phyloP scores from a whole-genome alignment of 2,113 vertebrate genomes.

The Sula dactylatra region DNA sequence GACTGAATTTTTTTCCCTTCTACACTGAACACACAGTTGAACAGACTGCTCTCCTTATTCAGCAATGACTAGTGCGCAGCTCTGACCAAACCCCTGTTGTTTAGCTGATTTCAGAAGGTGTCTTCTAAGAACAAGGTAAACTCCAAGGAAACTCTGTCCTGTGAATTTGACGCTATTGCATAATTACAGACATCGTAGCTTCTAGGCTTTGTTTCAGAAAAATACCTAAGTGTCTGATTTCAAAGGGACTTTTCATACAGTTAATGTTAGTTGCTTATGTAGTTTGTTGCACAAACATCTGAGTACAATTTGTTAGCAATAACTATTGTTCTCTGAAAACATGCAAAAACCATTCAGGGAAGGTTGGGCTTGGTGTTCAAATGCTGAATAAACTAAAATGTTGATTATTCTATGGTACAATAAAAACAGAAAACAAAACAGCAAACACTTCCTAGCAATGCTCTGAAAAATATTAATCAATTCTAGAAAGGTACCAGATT shows the following conservation, averaged over 20 bases:
- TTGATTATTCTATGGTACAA: not conserved
- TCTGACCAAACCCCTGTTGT: not conserved
- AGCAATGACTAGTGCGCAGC: not conserved
- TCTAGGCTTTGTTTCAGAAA: conserved; percentile 1
- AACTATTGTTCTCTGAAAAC: not conserved
- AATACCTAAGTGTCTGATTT: not conserved
- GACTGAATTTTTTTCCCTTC: not conserved
- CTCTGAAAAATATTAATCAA: not conserved
- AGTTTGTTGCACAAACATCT: not conserved
- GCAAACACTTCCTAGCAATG: not conserved
- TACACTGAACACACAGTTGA: not conserved
- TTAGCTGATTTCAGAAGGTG: not conserved
- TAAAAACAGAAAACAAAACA: not conserved
- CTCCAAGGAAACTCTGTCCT: not conserved
- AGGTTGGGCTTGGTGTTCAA: not conserved
- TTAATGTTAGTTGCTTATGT: not conserved
- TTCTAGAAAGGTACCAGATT: not conserved
- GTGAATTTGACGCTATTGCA: not conserved
- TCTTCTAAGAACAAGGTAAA: not conserved
- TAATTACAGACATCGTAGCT: not conserved
- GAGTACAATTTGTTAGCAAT: not conserved
- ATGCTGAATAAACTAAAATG: not conserved
- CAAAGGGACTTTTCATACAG: not conserved
- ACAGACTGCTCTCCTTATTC: not conserved
- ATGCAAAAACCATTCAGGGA: not conserved